Percentiles rank a stretch among this genome's conserved stretches.
phyloP scores from a whole-genome alignment of 2,113 vertebrate species.

The Ardeotis arabs region DNA sequence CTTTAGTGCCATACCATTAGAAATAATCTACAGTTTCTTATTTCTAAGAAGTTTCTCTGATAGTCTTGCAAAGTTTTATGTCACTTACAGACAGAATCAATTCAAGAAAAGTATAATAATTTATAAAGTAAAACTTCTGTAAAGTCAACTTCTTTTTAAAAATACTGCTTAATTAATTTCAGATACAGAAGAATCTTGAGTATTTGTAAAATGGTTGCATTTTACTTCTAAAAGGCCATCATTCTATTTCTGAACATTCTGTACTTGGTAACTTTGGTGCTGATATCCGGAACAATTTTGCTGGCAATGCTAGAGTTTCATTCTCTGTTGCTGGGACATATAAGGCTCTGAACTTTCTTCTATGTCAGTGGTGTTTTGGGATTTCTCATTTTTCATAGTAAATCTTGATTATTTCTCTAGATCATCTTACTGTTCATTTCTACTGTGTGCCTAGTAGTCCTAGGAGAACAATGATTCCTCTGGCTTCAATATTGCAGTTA shows the following conservation, averaged over 20 bases:
- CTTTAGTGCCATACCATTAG: background rate
- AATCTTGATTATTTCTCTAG: background rate
- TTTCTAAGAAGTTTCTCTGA: background rate
- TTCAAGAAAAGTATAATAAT: background rate
- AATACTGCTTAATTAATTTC: background rate
- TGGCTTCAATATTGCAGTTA: background rate
- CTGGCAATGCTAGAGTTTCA: background rate
- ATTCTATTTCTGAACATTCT: background rate
- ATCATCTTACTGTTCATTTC: constrained; percentile 1
- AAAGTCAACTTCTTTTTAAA: background rate
- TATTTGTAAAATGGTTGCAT: background rate
- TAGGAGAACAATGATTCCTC: background rate
- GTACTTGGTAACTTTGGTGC: background rate
- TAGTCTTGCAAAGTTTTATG: background rate
- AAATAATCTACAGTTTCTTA: background rate
- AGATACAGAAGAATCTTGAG: background rate
- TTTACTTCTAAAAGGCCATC: background rate
- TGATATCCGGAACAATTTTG: background rate
- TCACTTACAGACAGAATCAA: background rate
- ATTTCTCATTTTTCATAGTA: background rate
- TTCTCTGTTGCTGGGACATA: background rate
- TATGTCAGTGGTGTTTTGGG: background rate
- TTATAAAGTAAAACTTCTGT: background rate
- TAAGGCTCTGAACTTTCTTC: background rate
- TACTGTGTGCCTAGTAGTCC: background rate